A percentile compares a stretch with the other conserved stretches of the same genome.
phyloP scores from a whole-genome alignment of 1,140 invertebrate genomes.

The Magallana angulata region DNA sequence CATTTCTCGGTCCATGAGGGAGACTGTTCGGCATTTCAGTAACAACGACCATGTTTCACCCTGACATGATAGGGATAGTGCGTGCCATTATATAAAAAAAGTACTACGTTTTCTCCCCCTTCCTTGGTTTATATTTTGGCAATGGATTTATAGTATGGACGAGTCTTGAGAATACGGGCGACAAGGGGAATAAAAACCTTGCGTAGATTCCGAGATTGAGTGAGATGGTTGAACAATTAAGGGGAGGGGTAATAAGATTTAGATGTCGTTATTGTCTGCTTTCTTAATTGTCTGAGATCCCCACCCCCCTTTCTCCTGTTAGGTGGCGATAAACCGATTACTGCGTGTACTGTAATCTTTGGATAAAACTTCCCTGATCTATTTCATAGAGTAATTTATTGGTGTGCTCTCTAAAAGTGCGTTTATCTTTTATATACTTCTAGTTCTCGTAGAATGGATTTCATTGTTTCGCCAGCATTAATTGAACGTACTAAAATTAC shows the following conservation, averaged over 20 bases:
- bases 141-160: not conserved
- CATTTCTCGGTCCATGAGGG: not conserved
- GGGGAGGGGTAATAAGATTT: constrained; percentile 12
- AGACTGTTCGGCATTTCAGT: not conserved
- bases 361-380: no score
- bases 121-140: not conserved
- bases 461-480: no score
- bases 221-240: not conserved
- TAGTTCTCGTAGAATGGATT: no score
- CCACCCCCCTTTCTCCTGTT: not conserved
- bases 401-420: no score
- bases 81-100: not conserved
- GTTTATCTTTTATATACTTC: no score
- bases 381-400: no score
- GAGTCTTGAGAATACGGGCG: not conserved
- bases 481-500: no score
- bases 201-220: not conserved
- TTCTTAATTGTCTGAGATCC: not conserved
- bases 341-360: not conserved
- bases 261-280: not conserved
- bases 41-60: not conserved
- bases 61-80: not conserved
- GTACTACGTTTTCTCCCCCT: not conserved
- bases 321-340: not conserved
- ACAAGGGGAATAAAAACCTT: not conserved